A percentile compares a stretch with the other conserved stretches of the same genome.
These are phyloP conservation scores for Heteropelma amictum DNA, from an alignment of 2,888 invertebrate species.

Conservation along the genomic window DNA sequence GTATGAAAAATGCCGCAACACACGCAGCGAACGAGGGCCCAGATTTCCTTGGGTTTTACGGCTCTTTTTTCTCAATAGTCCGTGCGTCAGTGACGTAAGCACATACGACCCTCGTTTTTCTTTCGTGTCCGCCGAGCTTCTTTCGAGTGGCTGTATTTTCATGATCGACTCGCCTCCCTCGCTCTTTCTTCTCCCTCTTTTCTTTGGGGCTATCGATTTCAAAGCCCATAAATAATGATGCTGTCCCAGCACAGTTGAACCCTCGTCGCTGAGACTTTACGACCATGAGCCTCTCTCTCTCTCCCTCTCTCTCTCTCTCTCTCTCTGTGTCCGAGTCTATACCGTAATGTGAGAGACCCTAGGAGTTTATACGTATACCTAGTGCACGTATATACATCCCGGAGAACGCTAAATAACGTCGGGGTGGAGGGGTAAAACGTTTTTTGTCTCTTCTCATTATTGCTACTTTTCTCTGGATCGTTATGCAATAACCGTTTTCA, in stretches of 20 bases:
- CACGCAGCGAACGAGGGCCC: too few relatives aligned
- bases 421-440: too few relatives aligned
- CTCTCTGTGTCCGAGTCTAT: too few relatives aligned
- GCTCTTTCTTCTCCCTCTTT: conserved; percentile 25
- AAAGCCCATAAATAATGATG: conserved; percentile 72
- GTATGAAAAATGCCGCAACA: too few relatives aligned
- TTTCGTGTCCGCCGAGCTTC: conserved; percentile 52
- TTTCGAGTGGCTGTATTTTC: conserved; percentile 65
- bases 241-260: conserved; percentile 45
- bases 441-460: too few relatives aligned
- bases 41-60: conserved; percentile 11
- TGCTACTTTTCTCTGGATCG: too few relatives aligned
- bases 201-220: conserved; percentile 73
- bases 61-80: conserved; percentile 15
- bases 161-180: conserved; percentile 66
- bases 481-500: too few relatives aligned
- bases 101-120: conserved; percentile 53
- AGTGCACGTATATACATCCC: too few relatives aligned
- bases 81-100: not conserved
- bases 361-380: too few relatives aligned
- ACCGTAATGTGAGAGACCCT: too few relatives aligned
- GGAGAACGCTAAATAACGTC: too few relatives aligned
- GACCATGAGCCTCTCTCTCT: conserved; percentile 44
- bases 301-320: not conserved
- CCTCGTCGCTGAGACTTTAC: conserved; percentile 54